phyloP scores from a whole-genome alignment of 2,888 invertebrate genomes.

The Rhorus exstirpatorius region DNA sequence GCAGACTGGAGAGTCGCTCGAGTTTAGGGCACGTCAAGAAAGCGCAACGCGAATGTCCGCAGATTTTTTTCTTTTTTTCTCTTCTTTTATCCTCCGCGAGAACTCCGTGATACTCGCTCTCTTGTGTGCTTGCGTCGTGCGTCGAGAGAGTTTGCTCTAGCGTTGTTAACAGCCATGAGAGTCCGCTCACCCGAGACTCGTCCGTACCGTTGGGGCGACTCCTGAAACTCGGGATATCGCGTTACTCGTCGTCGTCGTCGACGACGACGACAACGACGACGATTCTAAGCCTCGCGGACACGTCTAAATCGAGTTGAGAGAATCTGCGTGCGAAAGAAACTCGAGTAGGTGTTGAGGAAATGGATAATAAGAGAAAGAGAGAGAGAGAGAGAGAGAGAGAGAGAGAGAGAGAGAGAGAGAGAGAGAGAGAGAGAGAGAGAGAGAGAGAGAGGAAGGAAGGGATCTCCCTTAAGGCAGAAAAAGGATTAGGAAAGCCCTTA shows the following conservation, averaged over 20 bases:
- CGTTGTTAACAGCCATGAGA: conserved; percentile 30
- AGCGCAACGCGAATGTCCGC: conserved; percentile 68
- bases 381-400: not conserved
- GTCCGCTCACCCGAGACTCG: conserved; percentile 65
- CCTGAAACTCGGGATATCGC: conserved; percentile 69
- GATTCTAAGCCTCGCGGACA: conserved; percentile 44
- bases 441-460: not conserved
- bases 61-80: conserved; percentile 56
- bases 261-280: conserved; percentile 45
- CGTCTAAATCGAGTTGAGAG: conserved; percentile 64
- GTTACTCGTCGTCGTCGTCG: conserved; percentile 64
- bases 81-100: conserved; percentile 39
- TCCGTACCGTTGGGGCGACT: conserved; percentile 54
- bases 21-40: conserved; percentile 70
- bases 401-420: conserved; percentile 1
- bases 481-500: conserved; percentile 16
- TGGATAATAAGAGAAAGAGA: conserved; percentile 12
- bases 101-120: not conserved
- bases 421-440: no score
- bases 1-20: conserved; percentile 49
- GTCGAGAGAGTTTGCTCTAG: conserved; percentile 36
- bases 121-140: no score
- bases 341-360: conserved; percentile 44
- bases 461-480: no score
- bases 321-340: conserved; percentile 66